Conservation (phyloP, 1,140 invertebrate genomes). For the Bombyx mandarina region DNA sequence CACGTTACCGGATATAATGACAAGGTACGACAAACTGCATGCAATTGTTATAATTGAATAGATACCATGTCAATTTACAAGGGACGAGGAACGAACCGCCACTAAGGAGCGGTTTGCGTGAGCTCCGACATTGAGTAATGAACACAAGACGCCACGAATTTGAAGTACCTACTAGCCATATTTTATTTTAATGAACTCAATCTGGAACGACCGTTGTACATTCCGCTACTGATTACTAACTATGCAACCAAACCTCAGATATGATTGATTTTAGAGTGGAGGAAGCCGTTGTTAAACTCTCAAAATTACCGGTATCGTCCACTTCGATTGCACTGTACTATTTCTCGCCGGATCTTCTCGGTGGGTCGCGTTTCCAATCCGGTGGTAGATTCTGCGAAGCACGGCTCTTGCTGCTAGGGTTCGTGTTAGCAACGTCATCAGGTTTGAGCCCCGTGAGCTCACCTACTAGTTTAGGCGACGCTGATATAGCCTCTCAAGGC, state of each 20-base stretch:
- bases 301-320: slow-evolving; percentile 15
- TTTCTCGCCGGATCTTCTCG: no score
- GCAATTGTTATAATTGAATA: neutral
- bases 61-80: neutral
- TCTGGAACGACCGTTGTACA: slow-evolving; percentile 42
- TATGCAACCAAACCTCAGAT: slow-evolving; percentile 33
- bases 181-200: slow-evolving; percentile 53
- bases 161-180: slow-evolving; percentile 27
- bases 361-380: no score
- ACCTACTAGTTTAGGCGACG: no score
- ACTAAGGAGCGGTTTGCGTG: slow-evolving; percentile 47
- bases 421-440: no score
- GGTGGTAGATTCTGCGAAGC: no score
- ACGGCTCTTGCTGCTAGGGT: no score
- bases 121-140: slow-evolving; percentile 54
- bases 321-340: slow-evolving; percentile 19
- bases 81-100: neutral
- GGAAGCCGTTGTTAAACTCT: slow-evolving; percentile 22
- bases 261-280: slow-evolving; percentile 47
- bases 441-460: no score
- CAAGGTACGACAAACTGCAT: slow-evolving; percentile 1
- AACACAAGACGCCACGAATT: slow-evolving; percentile 45
- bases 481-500: no score
- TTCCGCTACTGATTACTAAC: slow-evolving; percentile 32
- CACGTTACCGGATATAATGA: slow-evolving; percentile 1